Evolutionary conservation across 2,888 invertebrate species (phyloP).

Genomic region (Drosophila stalkeri): DNA sequence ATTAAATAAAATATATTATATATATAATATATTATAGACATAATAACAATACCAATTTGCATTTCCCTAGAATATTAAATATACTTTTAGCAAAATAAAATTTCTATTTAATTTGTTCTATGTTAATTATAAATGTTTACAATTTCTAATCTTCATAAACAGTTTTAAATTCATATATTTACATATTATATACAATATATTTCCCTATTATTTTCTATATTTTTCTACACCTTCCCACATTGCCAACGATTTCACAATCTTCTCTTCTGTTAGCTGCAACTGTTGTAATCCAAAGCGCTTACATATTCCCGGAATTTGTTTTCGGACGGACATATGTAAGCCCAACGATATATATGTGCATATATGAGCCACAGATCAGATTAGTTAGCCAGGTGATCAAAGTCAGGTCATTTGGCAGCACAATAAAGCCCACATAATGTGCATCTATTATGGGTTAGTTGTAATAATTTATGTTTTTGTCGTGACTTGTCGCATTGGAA

Average conservation of each 20-base stretch:
- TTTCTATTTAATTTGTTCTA: too few relatives aligned
- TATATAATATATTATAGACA: too few relatives aligned
- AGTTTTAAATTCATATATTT: not conserved
- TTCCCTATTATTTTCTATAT: not conserved
- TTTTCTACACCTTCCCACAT: not conserved
- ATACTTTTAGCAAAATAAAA: too few relatives aligned
- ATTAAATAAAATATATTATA: too few relatives aligned
- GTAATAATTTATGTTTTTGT: slow-evolving; percentile 53
- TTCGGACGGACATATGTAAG: slow-evolving; percentile 25
- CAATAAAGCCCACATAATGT: slow-evolving; percentile 48
- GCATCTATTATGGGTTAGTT: slow-evolving; percentile 62
- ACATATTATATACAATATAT: not conserved
- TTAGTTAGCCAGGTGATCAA: slow-evolving; percentile 42
- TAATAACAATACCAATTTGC: too few relatives aligned
- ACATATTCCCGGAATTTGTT: slow-evolving; percentile 43
- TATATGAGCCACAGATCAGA: slow-evolving; percentile 47
- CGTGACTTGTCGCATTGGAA: slow-evolving; percentile 21
- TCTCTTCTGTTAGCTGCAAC: slow-evolving; percentile 18
- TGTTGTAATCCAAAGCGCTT: slow-evolving; percentile 15
- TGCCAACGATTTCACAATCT: slow-evolving; percentile 24
- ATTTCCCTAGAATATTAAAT: too few relatives aligned
- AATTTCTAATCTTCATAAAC: not conserved
- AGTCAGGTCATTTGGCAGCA: slow-evolving; percentile 39
- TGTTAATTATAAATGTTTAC: not conserved
- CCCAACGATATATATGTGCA: slow-evolving; percentile 13